These are phyloP conservation scores for Mirza zaza DNA, from an alignment of 2,113 vertebrate species.

Conservation along the genomic window DNA sequence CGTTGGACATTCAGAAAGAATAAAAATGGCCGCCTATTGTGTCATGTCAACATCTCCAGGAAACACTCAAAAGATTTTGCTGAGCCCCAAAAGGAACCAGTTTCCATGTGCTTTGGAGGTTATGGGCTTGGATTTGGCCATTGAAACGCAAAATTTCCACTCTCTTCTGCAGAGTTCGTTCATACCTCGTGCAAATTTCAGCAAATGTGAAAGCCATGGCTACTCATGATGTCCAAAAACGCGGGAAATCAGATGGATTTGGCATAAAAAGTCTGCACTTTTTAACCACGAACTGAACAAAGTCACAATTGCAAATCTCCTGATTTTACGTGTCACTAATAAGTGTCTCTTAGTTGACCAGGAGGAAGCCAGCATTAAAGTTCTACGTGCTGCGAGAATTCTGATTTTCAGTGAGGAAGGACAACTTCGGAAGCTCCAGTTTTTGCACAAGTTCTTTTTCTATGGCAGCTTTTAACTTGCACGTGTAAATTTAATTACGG, in stretches of 20 bases:
- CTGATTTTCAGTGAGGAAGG: constrained; percentile 67
- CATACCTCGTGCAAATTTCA: constrained; percentile 53
- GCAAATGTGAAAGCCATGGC: constrained; percentile 13
- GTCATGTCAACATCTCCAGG: neutral
- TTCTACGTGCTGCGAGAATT: constrained; percentile 68
- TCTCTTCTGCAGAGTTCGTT: neutral
- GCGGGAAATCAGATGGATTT: constrained; percentile 3
- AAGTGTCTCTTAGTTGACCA: constrained; percentile 74
- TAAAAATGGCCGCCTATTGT: neutral
- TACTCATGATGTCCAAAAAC: constrained; percentile 39
- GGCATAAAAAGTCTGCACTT: constrained; percentile 57
- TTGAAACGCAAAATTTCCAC: neutral
- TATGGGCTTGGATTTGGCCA: neutral
- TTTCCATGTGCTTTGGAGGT: neutral
- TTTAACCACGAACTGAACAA: constrained; percentile 60
- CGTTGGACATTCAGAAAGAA: neutral
- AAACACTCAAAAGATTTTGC: neutral
- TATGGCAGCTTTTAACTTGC: constrained; percentile 58
- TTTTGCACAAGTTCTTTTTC: constrained; percentile 49
- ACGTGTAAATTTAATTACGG: constrained; percentile 56
- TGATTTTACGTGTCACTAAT: constrained; percentile 64
- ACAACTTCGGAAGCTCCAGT: constrained; percentile 54
- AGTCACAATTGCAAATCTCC: constrained; percentile 68
- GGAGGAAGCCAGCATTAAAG: constrained; percentile 54
- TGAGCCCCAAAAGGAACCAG: neutral